Percentiles rank a stretch among this genome's conserved stretches.
These are phyloP conservation scores for Setophaga kirtlandii DNA, from an alignment of 2,113 vertebrate species.

Conservation along the genomic window DNA sequence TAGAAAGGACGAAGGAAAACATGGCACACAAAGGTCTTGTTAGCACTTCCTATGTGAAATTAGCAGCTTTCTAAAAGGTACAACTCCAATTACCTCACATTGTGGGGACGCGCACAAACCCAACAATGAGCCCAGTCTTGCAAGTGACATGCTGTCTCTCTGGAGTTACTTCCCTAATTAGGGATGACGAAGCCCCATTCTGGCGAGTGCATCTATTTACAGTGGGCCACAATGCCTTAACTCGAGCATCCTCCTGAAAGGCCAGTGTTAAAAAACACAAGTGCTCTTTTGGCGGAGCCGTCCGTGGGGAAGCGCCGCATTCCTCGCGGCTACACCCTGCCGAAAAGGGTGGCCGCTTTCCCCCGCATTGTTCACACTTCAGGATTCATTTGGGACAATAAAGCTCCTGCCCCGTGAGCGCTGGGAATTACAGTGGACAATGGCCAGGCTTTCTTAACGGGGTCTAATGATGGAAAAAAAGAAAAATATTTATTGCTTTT, in stretches of 20 bases:
- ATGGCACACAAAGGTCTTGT: conserved; percentile 99
- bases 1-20: conserved; percentile 97
- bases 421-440: conserved; percentile 91
- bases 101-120: conserved; percentile 87
- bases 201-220: conserved; percentile 93
- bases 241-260: conserved; percentile 87
- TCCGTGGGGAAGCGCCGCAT: conserved; percentile 82
- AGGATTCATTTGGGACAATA: conserved; percentile 87
- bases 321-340: conserved; percentile 83
- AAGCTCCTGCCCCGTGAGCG: conserved; percentile 80
- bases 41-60: conserved; percentile 99
- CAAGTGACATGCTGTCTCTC: conserved; percentile 89
- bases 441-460: conserved; percentile 83
- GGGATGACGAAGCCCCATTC: conserved; percentile 93
- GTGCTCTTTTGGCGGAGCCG: conserved; percentile 87
- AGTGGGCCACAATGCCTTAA: conserved; percentile 84
- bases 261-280: conserved; percentile 93
- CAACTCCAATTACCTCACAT: conserved; percentile 99
- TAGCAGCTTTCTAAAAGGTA: conserved; percentile 99
- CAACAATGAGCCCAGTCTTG: conserved; percentile 82
- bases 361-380: conserved; percentile 86
- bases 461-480: conserved; percentile 90
- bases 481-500: conserved; percentile 92
- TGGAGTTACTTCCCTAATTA: conserved; percentile 98
- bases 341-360: conserved; percentile 76